These are phyloP conservation scores for Saimiri boliviensis DNA, from an alignment of 2,113 vertebrate species.

Conservation along the genomic window DNA sequence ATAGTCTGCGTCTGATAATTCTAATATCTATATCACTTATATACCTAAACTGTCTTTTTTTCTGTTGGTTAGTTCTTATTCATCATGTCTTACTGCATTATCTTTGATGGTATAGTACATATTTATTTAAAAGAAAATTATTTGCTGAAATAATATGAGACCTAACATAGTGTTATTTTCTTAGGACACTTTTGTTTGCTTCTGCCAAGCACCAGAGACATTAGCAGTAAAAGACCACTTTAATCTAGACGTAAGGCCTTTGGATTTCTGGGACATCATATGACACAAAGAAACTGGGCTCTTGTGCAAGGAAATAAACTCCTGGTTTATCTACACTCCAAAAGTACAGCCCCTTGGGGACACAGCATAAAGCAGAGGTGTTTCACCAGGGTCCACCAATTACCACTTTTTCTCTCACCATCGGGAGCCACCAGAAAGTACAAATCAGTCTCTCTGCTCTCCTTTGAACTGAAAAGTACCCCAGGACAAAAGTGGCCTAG, in stretches of 20 bases:
- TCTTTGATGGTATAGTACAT: neutral
- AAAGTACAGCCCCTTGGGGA: neutral
- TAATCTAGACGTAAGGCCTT: neutral
- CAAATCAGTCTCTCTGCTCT: neutral
- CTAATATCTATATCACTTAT: neutral
- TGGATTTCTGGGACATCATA: neutral
- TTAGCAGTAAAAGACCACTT: neutral
- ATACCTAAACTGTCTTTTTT: neutral
- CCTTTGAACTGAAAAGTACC: neutral
- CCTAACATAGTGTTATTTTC: neutral
- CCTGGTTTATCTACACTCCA: neutral
- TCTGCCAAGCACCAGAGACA: neutral
- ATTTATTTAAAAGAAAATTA: neutral
- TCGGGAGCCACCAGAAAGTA: neutral
- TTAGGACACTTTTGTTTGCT: neutral
- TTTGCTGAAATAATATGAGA: neutral
- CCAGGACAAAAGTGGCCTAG: no score
- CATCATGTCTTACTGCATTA: neutral
- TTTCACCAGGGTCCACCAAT: neutral
- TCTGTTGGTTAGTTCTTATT: neutral
- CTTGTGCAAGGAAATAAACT: neutral
- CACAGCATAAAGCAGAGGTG: neutral
- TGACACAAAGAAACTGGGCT: neutral
- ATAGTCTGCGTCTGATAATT: neutral
- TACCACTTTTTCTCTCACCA: neutral